Base-by-base conservation (phyloP, 1,140 invertebrate species). In the Acyrthosiphon pisum region DNA sequence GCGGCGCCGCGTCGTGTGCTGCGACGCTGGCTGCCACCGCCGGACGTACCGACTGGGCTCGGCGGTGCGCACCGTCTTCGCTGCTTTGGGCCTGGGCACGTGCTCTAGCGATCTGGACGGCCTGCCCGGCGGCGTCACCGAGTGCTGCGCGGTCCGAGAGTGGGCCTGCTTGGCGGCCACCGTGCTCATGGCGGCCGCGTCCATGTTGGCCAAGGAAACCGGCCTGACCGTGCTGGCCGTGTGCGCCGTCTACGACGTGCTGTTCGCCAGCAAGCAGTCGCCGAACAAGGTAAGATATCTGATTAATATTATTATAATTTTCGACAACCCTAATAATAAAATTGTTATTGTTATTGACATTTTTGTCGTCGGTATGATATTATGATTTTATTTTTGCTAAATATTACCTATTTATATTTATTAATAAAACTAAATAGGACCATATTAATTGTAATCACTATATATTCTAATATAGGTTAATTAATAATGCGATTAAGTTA, bases 151-250 rank as follows among this genome's bases (percentile, higher is more conserved):
- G 0, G 93, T 89, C 56, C 96, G 95, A 95, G 96, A 95, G 94
- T 97, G 96, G 96, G 94, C 95, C 94, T 96, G 95, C 94, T 94
- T 97, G 86, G 94, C 94, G 7, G 81, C 95, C 26, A 95, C 96
- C 91, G 94, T 97, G 56, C 90, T 96, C 50, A 96, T 97, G 93
- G 96, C 97, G 4, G 95, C 96, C 9, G 96, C 96, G 81, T 97
- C 97, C 76, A 97, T 98, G 94, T 95, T 98, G 84, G 97, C 97
- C 95, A 99, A 99, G 95, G 99, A 99, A 95, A 98, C 98, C 30
- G 98, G 98, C 37, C 97, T 99, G 93, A 99, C 98, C 87, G 98
- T 98, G 30, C 95, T 99, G 94, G 97, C 97, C n/a, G 96, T 99
- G 48, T 99, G 98, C 95, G 97, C 97, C 93, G 95, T 98, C 37